These are phyloP conservation scores for Zoanthus solanderi DNA, from an alignment of 92 coral and sea anemone species.

Conservation along the genomic window DNA sequence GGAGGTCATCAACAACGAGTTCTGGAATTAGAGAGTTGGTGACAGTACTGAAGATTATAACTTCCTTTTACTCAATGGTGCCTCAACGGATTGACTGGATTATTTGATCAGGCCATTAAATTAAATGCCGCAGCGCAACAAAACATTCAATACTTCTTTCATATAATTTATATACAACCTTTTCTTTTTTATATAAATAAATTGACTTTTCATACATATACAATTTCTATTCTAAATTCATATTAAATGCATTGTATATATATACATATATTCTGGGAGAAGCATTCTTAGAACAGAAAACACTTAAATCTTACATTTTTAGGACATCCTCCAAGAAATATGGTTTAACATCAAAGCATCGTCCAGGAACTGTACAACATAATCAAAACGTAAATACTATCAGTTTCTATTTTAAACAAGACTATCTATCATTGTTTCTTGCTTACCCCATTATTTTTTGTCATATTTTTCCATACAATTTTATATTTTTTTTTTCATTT, in stretches of 20 bases:
- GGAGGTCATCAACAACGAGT: too few species aligned
- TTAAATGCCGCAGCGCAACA: too few species aligned
- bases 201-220: not conserved
- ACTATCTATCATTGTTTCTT: not conserved
- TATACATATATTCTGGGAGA: not conserved
- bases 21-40: too few species aligned
- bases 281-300: not conserved
- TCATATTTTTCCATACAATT: not conserved
- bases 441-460: not conserved
- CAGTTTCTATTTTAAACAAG: not conserved
- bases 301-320: constrained; percentile 74
- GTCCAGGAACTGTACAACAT: constrained; percentile 83
- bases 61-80: too few species aligned
- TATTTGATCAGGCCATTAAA: too few species aligned
- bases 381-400: not conserved
- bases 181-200: too few species aligned
- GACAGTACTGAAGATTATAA: too few species aligned
- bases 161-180: too few species aligned
- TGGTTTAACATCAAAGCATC: constrained; percentile 88
- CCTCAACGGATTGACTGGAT: too few species aligned
- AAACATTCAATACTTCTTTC: too few species aligned
- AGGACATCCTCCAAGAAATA: constrained; percentile 91
- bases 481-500: not conserved
- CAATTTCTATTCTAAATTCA: not conserved
- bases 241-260: not conserved